Conservation (phyloP, 2,113 vertebrate species). For the Vulpes ferrilata region DNA sequence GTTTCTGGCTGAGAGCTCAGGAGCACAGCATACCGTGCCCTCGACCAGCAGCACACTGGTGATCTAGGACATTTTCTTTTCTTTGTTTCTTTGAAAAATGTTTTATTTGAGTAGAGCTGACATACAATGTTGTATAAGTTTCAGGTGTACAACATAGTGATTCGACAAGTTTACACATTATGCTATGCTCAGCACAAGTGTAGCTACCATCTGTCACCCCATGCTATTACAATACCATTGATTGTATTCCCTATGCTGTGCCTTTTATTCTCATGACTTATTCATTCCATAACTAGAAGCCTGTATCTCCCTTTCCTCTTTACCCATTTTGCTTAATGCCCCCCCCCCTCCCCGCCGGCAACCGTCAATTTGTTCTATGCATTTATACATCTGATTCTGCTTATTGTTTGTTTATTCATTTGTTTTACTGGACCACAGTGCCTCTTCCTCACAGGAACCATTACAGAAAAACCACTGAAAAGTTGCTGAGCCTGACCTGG, state of each 20-base stretch:
- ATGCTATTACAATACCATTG: not conserved
- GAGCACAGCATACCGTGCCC: conserved; percentile 63
- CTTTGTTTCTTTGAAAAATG: not conserved
- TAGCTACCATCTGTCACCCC: not conserved
- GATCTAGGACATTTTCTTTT: conserved; percentile 74
- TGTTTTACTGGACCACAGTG: conserved; percentile 71
- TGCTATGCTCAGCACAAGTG: not conserved
- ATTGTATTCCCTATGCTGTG: too few species aligned
- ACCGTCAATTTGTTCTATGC: not conserved
- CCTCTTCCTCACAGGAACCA: conserved; percentile 68
- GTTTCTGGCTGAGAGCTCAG: conserved; percentile 50
- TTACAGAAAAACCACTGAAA: conserved; percentile 79
- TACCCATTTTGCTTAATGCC: not conserved
- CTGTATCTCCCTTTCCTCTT: not conserved
- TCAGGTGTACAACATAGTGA: not conserved
- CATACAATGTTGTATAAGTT: not conserved
- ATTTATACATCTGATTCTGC: not conserved
- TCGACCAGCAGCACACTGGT: conserved; percentile 67
- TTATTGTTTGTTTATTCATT: not conserved
- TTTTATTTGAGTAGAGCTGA: not conserved
- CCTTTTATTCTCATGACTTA: not conserved
- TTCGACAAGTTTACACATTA: not conserved
- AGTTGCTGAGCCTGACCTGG: not conserved
- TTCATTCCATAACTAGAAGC: not conserved
- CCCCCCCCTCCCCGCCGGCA: not conserved